These are phyloP conservation scores for Scolanthus callimorphus DNA, from an alignment of 92 coral and sea anemone species.

Conservation along the genomic window DNA sequence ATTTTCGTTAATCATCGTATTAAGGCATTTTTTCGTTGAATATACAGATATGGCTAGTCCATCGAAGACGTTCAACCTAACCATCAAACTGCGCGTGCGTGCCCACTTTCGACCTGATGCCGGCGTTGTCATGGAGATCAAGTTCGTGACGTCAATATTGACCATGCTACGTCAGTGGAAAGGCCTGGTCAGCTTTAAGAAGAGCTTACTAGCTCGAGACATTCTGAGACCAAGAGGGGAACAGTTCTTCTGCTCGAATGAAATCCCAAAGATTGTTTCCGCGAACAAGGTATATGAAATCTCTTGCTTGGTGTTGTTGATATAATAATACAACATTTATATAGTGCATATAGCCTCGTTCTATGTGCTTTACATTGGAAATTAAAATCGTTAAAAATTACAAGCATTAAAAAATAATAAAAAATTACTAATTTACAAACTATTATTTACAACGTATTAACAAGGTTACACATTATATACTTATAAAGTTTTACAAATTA, in stretches of 20 bases:
- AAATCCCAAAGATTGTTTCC: conserved; percentile 4
- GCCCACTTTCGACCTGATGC: conserved; percentile 37
- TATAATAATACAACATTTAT: too few species aligned
- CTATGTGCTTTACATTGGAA: too few species aligned
- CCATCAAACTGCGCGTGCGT: conserved; percentile 31
- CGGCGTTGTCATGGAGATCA: conserved; percentile 35
- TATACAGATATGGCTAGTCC: neutral
- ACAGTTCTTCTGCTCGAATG: conserved; percentile 47
- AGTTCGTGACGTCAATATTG: conserved; percentile 61
- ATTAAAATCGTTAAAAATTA: too few species aligned
- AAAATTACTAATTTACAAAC: too few species aligned
- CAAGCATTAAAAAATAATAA: too few species aligned
- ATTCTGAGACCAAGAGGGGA: conserved; percentile 71
- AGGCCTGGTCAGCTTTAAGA: conserved; percentile 62
- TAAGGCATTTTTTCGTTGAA: neutral
- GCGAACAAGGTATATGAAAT: too few species aligned
- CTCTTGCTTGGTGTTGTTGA: too few species aligned
- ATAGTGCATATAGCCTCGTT: too few species aligned
- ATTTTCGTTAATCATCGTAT: too few species aligned
- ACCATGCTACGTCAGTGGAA: conserved; percentile 80
- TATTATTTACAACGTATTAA: too few species aligned
- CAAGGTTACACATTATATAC: too few species aligned
- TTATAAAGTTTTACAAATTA: too few species aligned
- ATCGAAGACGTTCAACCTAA: conserved; percentile 1
- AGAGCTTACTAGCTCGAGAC: conserved; percentile 65